A percentile compares a stretch with the other conserved stretches of the same genome.
phyloP scores from a whole-genome alignment of 2,888 invertebrate species.

The Leptarthrus brevirostris region DNA sequence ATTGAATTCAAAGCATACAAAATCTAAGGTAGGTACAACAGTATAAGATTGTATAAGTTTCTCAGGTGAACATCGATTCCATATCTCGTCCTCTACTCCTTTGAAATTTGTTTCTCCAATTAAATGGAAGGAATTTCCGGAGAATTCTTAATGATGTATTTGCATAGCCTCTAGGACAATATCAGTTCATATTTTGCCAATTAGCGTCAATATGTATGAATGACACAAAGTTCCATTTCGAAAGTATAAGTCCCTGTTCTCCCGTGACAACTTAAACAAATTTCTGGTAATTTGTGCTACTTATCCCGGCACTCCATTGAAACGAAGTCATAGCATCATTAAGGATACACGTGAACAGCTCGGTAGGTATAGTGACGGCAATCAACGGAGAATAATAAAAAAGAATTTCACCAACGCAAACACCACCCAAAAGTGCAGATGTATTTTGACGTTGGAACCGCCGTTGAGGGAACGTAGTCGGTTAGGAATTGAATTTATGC shows the following conservation, averaged over 20 bases:
- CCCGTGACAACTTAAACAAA: background rate
- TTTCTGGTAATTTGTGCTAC: slow-evolving; percentile 7
- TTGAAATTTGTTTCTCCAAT: no score
- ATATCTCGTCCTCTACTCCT: no score
- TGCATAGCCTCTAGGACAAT: no score
- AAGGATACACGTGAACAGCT: slow-evolving; percentile 9
- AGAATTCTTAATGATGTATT: no score
- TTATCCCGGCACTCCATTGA: slow-evolving; percentile 2
- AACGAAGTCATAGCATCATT: background rate
- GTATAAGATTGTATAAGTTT: no score
- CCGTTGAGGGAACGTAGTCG: background rate
- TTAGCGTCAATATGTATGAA: background rate
- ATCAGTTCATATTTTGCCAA: background rate
- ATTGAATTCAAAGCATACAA: no score
- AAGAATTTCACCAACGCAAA: background rate
- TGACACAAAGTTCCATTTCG: background rate
- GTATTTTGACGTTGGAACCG: background rate
- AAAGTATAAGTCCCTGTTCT: background rate
- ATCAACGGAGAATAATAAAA: slow-evolving; percentile 12
- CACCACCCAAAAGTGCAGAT: slow-evolving; percentile 5
- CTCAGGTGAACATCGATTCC: no score
- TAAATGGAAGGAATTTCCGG: no score
- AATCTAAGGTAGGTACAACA: no score
- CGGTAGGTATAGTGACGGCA: slow-evolving; percentile 2
- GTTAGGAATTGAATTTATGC: slow-evolving; percentile 38